Evolutionary conservation across 2,113 vertebrate genomes (phyloP).

Genomic region (Leptocoma aspasia): DNA sequence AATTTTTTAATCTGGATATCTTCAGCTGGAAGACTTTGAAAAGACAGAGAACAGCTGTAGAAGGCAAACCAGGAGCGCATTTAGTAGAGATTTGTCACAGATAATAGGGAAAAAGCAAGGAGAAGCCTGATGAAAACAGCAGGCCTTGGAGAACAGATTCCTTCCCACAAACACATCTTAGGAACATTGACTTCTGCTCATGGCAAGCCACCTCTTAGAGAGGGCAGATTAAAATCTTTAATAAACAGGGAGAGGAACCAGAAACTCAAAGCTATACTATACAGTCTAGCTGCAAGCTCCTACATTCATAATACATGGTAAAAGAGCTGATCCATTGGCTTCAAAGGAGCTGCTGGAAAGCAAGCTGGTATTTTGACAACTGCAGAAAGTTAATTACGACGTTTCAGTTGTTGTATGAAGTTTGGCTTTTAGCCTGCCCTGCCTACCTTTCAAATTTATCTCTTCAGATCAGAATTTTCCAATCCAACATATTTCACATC

Average conservation of each 20-base stretch:
- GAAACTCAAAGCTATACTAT: not conserved
- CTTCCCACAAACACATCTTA: not conserved
- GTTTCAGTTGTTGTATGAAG: conserved; percentile 3
- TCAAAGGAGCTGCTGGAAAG: conserved; percentile 28
- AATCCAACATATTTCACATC: not conserved
- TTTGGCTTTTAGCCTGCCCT: conserved; percentile 7
- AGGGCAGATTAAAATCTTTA: conserved; percentile 6
- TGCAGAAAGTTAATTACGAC: conserved; percentile 8
- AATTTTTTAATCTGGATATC: not conserved
- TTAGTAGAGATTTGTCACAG: not conserved
- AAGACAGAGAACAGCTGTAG: not conserved
- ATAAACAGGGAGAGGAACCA: not conserved
- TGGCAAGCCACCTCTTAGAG: not conserved
- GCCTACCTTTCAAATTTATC: conserved; percentile 11
- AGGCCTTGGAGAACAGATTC: not conserved
- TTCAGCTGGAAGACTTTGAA: not conserved
- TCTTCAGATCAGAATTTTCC: not conserved
- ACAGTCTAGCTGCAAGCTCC: not conserved
- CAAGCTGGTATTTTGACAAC: not conserved
- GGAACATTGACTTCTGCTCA: not conserved
- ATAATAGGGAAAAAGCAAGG: not conserved
- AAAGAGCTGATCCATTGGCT: not conserved
- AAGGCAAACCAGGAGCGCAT: not conserved
- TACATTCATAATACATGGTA: not conserved
- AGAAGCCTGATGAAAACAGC: not conserved